A percentile compares a stretch with the other conserved stretches of the same genome.
phyloP scores from a whole-genome alignment of 2,113 vertebrate species.

The Macrotis lagotis region DNA sequence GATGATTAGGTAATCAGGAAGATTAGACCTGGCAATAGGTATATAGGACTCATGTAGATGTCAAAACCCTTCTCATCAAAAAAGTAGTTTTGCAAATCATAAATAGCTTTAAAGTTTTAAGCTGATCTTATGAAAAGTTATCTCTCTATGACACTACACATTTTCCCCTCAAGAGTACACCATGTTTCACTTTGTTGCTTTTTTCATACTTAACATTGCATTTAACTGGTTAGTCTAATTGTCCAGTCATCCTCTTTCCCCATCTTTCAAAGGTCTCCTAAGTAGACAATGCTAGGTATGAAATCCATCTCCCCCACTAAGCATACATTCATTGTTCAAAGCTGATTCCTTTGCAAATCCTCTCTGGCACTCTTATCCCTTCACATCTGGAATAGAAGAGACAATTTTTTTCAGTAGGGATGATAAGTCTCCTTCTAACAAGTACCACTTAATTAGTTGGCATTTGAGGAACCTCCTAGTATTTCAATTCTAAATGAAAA shows the following conservation, averaged over 20 bases:
- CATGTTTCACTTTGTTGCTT: background rate
- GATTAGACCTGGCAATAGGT: background rate
- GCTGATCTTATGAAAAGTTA: background rate
- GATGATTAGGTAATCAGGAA: background rate
- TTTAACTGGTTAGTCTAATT: background rate
- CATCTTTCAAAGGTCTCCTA: background rate
- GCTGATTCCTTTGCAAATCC: background rate
- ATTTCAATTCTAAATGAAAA: background rate
- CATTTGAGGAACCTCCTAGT: background rate
- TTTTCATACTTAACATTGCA: background rate
- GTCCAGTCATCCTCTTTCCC: background rate
- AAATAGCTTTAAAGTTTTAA: background rate
- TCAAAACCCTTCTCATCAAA: background rate
- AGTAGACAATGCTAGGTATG: background rate
- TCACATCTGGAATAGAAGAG: background rate
- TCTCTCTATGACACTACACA: background rate
- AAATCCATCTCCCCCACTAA: background rate
- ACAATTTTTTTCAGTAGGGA: background rate
- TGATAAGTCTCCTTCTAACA: background rate
- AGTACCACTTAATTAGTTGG: background rate
- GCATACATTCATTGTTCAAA: background rate
- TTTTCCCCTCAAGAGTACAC: background rate
- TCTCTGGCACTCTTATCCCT: background rate
- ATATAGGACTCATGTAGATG: background rate
- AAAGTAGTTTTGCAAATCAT: background rate